These are phyloP conservation scores for Mantis religiosa DNA, from an alignment of 2,888 invertebrate species.

Conservation along the genomic window DNA sequence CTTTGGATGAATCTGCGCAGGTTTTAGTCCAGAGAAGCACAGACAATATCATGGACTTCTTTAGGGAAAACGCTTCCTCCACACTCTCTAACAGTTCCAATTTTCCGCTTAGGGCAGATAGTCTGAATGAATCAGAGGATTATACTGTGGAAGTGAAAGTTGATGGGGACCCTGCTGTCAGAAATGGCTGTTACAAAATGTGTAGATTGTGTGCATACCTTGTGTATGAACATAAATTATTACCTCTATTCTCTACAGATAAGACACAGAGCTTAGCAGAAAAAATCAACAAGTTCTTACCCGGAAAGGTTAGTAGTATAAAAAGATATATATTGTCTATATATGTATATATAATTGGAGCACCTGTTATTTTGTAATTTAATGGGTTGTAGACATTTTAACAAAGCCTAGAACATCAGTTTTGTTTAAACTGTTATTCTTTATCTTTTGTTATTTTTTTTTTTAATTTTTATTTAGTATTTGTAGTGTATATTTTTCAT, in stretches of 20 bases:
- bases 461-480: too few species aligned
- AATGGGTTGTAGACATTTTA: too few species aligned
- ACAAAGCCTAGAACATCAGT: too few species aligned
- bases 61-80: background rate
- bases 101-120: background rate
- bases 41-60: background rate
- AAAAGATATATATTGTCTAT: too few species aligned
- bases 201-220: conserved; percentile 26
- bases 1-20: background rate
- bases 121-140: background rate
- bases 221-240: conserved; percentile 23
- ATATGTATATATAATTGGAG: too few species aligned
- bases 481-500: too few species aligned
- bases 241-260: conserved; percentile 15
- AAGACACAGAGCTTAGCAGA: background rate
- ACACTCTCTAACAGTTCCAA: background rate
- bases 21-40: background rate
- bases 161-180: background rate
- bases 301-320: conserved; percentile 18
- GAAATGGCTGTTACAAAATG: conserved; percentile 17
- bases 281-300: conserved; percentile 19
- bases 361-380: too few species aligned
- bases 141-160: conserved; percentile 5
- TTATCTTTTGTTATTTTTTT: too few species aligned
- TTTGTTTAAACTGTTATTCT: too few species aligned